Evolutionary conservation across 2,113 vertebrate genomes (phyloP), one percentile per base, ranked within the genome.

Genomic region (Calidris pugnax): DNA sequence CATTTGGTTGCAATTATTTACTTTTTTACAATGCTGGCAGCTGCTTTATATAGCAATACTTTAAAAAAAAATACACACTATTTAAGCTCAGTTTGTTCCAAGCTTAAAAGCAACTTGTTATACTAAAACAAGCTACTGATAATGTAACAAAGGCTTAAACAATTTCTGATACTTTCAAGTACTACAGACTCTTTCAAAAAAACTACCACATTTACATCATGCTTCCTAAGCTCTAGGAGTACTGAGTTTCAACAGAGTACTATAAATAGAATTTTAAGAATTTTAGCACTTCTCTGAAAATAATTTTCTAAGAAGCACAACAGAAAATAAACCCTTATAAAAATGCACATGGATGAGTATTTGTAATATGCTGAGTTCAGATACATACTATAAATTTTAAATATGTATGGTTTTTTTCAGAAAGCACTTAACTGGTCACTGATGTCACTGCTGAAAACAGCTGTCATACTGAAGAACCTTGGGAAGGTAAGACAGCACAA

Each of bases 361-460:
- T 43, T 87, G 26, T 24, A 51, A 64, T 10, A 33, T 3, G 27
- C 32, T 68, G 5, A 0, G 10, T 68, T 76, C 22, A 79, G 45
- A 11, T 28, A 72, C 0, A 26, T 45, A 51, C 62, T 59, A 33
- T 22, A 41, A 50, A n/a, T 60, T 50, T 63, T 30, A 88, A 86
- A 41, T 45, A 66, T 4, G 8, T 32, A 33, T 2, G 8, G 23
- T 4, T 12, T 90, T 57, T 56, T 84, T 55, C 32, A 87, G 75
- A 77, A 85, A 64, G 62, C 27, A 20, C 45, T 39, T 35, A 64
- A 91, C 56, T 7, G 64, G 67, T 43, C 50, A 67, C 67, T 93
- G 87, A 92, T 95, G 92, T 94, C 96, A 96, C 95, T 89, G 85
- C 88, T 89, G 76, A 59, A 82, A 95, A 85, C 69, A 85, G 90